Conservation (phyloP, 2,797 vertebrate species). For the Poeciliopsis presidionis region DNA sequence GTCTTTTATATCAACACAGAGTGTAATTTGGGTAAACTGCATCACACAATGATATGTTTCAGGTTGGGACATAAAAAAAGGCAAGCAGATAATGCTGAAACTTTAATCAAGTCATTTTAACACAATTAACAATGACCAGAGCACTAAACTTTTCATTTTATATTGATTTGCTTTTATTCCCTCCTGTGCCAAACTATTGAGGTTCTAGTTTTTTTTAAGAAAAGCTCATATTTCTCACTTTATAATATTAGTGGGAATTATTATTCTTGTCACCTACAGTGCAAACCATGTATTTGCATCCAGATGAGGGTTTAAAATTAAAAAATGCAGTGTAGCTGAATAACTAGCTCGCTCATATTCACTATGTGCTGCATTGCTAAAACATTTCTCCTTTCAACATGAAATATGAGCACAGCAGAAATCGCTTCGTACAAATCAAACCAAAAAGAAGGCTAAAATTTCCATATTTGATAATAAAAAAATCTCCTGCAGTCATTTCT, state of each 20-base stretch:
- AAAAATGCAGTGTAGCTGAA: not conserved
- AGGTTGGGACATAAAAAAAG: not conserved
- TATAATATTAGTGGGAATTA: not conserved
- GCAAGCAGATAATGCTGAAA: not conserved
- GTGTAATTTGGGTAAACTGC: not conserved
- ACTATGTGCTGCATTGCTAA: not conserved
- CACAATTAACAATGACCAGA: not conserved
- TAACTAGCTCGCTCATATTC: not conserved
- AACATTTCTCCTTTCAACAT: not conserved
- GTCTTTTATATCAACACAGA: not conserved
- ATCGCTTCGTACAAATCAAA: not conserved
- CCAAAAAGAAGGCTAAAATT: not conserved
- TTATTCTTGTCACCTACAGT: not conserved
- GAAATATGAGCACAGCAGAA: not conserved
- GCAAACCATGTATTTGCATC: not conserved
- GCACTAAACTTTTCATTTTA: not conserved
- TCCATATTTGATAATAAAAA: not conserved
- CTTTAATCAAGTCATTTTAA: not conserved
- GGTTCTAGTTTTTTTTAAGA: not conserved
- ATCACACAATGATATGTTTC: not conserved
- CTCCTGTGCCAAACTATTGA: not conserved
- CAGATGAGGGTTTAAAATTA: not conserved
- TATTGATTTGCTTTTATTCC: not conserved
- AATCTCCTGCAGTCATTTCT: not conserved
- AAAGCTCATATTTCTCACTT: not conserved